Conservation (phyloP, 2,113 vertebrate species). For the Fulmarus glacialis region DNA sequence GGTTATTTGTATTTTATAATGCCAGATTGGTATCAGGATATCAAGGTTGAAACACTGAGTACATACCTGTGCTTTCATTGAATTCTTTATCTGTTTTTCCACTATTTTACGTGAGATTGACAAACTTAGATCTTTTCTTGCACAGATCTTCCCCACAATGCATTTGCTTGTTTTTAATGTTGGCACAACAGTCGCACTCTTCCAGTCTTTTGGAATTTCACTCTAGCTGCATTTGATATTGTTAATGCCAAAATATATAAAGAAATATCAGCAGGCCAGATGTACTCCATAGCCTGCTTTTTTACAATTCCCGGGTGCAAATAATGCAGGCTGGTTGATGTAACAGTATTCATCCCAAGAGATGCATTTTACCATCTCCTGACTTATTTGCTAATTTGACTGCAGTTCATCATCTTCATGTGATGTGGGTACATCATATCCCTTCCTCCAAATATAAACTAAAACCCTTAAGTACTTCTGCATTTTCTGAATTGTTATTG, state of each 20-base stretch:
- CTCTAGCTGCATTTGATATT: not conserved
- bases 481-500: not conserved
- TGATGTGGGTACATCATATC: not conserved
- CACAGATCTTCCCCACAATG: not conserved
- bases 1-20: not conserved
- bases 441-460: constrained; percentile 8
- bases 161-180: not conserved
- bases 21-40: not conserved
- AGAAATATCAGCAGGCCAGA: not conserved
- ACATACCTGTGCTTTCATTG: not conserved
- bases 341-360: not conserved
- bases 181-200: not conserved
- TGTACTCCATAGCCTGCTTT: not conserved
- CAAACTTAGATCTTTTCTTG: not conserved
- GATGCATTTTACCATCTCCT: not conserved
- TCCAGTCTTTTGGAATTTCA: not conserved
- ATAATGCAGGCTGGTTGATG: not conserved
- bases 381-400: constrained; percentile 6
- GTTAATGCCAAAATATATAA: not conserved
- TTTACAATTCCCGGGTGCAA: not conserved
- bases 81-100: not conserved
- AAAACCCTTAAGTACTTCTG: constrained; percentile 3
- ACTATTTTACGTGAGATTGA: not conserved
- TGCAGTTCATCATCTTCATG: constrained; percentile 12
- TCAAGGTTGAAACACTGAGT: not conserved